Conservation (phyloP, 2,113 vertebrate species). For the Cheilinus undulatus region DNA sequence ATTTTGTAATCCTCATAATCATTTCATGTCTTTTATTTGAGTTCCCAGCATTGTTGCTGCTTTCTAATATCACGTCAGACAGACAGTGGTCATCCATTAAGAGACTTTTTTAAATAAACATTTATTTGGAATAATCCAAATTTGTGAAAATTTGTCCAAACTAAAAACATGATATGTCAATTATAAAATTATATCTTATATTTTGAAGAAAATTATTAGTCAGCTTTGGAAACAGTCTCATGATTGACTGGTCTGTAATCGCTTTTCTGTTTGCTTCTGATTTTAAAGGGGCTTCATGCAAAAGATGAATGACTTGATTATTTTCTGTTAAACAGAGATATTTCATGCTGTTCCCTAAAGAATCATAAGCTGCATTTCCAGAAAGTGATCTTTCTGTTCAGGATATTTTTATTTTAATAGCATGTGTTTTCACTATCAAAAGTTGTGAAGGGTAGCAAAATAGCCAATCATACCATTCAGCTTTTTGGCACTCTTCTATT, state of each 20-base stretch:
- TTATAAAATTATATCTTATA: too few relatives aligned
- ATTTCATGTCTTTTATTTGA: not conserved
- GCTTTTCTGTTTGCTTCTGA: not conserved
- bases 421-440: too few relatives aligned
- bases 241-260: not conserved
- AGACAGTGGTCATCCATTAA: not conserved
- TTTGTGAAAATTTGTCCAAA: too few relatives aligned
- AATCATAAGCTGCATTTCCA: too few relatives aligned
- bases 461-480: too few relatives aligned
- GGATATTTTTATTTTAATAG: too few relatives aligned
- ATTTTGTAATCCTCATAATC: not conserved
- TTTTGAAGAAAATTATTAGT: not conserved
- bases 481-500: too few relatives aligned
- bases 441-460: too few relatives aligned
- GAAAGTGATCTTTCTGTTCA: too few relatives aligned
- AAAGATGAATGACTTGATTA: not conserved
- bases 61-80: not conserved
- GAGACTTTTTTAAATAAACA: not conserved
- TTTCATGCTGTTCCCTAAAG: not conserved
- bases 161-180: too few relatives aligned
- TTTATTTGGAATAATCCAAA: not conserved
- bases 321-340: not conserved
- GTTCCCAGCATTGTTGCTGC: not conserved
- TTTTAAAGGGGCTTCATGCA: not conserved
- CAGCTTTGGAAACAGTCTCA: not conserved